These are phyloP conservation scores for Venusia cambrica DNA, from an alignment of 2,888 invertebrate genomes.

Conservation along the genomic window DNA sequence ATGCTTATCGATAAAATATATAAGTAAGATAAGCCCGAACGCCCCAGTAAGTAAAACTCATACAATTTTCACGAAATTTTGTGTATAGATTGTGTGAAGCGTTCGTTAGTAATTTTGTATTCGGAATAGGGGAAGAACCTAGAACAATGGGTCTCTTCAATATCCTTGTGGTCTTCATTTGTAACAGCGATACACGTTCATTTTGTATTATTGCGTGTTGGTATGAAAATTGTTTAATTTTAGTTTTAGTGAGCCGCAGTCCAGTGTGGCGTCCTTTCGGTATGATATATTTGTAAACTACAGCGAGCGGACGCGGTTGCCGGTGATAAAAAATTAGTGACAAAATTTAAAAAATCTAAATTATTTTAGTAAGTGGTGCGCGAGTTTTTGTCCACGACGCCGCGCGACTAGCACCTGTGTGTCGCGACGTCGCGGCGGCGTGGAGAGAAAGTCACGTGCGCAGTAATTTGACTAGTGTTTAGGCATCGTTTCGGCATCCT, in stretches of 20 bases:
- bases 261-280: slow-evolving; percentile 59
- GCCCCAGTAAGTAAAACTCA: slow-evolving; percentile 35
- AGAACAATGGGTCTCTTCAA: slow-evolving; percentile 45
- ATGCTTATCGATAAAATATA: slow-evolving; percentile 60
- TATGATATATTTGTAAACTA: slow-evolving; percentile 76
- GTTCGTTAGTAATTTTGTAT: slow-evolving; percentile 63
- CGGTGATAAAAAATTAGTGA: slow-evolving; percentile 76
- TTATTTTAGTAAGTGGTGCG: slow-evolving; percentile 62
- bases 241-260: slow-evolving; percentile 60
- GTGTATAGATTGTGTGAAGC: slow-evolving; percentile 29
- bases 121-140: slow-evolving; percentile 45
- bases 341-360: slow-evolving; percentile 75
- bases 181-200: slow-evolving; percentile 74
- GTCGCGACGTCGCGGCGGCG: slow-evolving; percentile 25
- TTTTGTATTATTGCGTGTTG: slow-evolving; percentile 58
- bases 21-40: slow-evolving; percentile 57
- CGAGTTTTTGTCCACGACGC: slow-evolving; percentile 36
- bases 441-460: slow-evolving; percentile 37
- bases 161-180: slow-evolving; percentile 80
- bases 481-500: slow-evolving; percentile 79
- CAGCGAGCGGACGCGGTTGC: slow-evolving; percentile 73
- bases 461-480: slow-evolving; percentile 71
- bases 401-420: slow-evolving; percentile 30
- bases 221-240: slow-evolving; percentile 50
- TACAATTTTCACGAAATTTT: slow-evolving; percentile 25